These are phyloP conservation scores for Leucopsar rothschildi DNA, from an alignment of 2,113 vertebrate species.

Conservation along the genomic window DNA sequence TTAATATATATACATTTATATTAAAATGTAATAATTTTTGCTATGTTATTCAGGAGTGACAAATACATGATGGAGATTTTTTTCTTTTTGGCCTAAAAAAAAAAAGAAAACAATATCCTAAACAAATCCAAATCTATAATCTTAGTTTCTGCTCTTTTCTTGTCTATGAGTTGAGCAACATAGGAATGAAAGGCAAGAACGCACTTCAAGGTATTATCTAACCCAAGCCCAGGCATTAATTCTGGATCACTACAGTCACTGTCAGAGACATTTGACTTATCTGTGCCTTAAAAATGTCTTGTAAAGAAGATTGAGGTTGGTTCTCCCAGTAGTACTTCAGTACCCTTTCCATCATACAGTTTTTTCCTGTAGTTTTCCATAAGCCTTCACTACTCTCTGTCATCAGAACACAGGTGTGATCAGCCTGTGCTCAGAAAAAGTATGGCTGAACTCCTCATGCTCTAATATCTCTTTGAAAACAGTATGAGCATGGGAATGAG, in stretches of 20 bases:
- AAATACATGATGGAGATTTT: not conserved
- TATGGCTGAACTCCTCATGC: not conserved
- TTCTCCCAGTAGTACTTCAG: not conserved
- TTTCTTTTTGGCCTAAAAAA: not conserved
- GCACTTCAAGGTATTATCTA: not conserved
- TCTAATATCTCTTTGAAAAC: constrained; percentile 6
- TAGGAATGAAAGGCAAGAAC: not conserved
- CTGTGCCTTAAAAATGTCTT: not conserved
- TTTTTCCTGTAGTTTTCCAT: not conserved
- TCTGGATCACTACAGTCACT: not conserved
- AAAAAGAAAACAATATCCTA: not conserved
- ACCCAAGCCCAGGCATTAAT: not conserved
- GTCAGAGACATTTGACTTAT: not conserved
- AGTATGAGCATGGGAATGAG: not conserved
- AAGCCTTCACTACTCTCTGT: not conserved
- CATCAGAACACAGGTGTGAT: not conserved
- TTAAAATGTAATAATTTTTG: not conserved
- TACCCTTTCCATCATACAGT: not conserved
- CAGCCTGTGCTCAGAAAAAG: not conserved
- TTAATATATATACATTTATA: not conserved
- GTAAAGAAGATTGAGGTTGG: not conserved
- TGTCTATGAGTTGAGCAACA: not conserved
- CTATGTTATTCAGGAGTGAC: not conserved
- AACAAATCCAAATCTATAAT: not conserved
- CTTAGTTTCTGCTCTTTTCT: not conserved